A percentile compares a stretch with the other conserved stretches of the same genome.
These are phyloP conservation scores for Diadophis punctatus DNA, from an alignment of 2,113 vertebrate genomes.

Conservation along the genomic window DNA sequence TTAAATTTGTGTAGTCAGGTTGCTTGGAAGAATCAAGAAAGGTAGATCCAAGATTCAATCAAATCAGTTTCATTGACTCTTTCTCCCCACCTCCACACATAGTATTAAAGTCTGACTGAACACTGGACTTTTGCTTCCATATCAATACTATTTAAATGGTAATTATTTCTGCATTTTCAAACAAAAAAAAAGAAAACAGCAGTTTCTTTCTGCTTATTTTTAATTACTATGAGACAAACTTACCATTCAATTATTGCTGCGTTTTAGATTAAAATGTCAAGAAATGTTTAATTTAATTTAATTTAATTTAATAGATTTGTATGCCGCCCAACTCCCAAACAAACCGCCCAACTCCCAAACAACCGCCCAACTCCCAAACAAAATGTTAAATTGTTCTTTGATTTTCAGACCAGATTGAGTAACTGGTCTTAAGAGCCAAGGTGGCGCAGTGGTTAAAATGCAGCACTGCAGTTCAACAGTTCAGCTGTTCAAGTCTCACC, in stretches of 20 bases:
- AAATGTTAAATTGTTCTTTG: constrained; percentile 1
- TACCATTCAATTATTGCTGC: neutral
- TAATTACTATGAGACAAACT: constrained; percentile 14
- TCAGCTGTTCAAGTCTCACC: no score
- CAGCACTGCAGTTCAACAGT: no score
- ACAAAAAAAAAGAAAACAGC: constrained; percentile 7
- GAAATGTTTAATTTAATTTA: neutral
- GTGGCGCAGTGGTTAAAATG: no score
- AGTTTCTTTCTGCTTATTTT: constrained; percentile 12
- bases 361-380: no score
- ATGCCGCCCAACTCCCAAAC: no score
- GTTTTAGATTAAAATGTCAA: constrained; percentile 23
- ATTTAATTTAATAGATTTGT: no score
- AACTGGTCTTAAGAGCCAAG: no score
- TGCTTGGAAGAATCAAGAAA: neutral
- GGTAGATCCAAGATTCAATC: neutral
- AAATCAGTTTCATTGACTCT: neutral
- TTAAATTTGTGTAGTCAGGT: neutral
- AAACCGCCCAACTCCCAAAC: no score
- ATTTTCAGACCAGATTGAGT: neutral
- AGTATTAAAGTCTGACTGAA: constrained; percentile 11
- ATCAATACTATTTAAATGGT: constrained; percentile 36
- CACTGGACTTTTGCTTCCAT: constrained; percentile 18
- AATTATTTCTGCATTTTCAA: constrained; percentile 28
- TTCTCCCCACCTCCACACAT: constrained; percentile 11